These are phyloP conservation scores for Hapalemur alaotrensis DNA, from an alignment of 2,797 vertebrate genomes.

Conservation along the genomic window DNA sequence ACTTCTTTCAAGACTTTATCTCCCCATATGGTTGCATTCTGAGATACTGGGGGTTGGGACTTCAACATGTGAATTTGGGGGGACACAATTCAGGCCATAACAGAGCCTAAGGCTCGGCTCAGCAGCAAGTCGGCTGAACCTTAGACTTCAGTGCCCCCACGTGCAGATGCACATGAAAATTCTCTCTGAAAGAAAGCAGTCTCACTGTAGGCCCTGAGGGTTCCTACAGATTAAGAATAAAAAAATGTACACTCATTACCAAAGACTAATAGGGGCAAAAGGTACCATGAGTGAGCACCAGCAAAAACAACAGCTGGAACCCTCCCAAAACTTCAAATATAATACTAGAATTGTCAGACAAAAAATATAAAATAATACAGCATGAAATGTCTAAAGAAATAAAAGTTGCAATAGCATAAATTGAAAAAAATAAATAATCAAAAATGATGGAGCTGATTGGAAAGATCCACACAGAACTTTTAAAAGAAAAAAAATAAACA, in stretches of 20 bases:
- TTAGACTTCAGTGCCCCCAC: background rate
- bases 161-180: background rate
- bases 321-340: background rate
- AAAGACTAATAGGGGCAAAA: background rate
- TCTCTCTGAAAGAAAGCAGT: background rate
- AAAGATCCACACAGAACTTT: background rate
- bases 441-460: background rate
- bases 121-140: background rate
- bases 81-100: background rate
- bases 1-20: background rate
- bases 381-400: background rate
- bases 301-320: background rate
- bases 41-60: background rate
- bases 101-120: background rate
- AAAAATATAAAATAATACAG: background rate
- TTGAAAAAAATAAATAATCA: background rate
- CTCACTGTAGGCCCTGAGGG: background rate
- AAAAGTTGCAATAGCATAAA: background rate
- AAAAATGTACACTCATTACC: background rate
- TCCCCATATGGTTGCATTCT: background rate
- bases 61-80: background rate
- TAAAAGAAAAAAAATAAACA: background rate
- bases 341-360: background rate
- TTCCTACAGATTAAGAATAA: background rate
- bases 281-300: background rate